phyloP scores from a whole-genome alignment of 2,888 invertebrate genomes.

The Phengaris alcon region DNA sequence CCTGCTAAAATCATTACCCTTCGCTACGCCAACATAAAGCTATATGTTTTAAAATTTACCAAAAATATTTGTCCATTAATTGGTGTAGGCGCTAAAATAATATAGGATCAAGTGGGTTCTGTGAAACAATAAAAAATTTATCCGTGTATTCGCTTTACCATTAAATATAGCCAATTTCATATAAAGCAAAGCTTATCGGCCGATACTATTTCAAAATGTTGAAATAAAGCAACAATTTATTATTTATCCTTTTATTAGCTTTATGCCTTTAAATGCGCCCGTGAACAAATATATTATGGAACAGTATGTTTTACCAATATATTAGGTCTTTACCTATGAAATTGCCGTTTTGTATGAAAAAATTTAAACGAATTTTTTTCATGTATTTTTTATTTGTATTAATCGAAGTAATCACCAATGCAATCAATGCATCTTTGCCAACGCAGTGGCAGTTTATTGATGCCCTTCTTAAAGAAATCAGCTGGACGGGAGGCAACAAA shows the following conservation, averaged over 20 bases:
- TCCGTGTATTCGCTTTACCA: not conserved
- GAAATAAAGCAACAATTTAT: not conserved
- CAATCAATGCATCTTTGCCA: too few species aligned
- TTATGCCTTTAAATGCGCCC: too few species aligned
- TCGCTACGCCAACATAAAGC: not conserved
- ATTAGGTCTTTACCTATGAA: too few species aligned
- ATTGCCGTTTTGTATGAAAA: too few species aligned
- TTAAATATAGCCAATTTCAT: slow-evolving; percentile 13
- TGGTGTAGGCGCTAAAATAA: slow-evolving; percentile 12
- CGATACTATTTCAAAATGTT: slow-evolving; percentile 15
- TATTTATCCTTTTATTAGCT: not conserved
- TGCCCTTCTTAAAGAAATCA: too few species aligned
- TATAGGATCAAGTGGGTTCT: not conserved
- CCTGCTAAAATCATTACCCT: too few species aligned
- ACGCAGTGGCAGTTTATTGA: too few species aligned
- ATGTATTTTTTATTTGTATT: too few species aligned
- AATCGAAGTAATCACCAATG: too few species aligned
- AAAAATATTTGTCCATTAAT: slow-evolving; percentile 1
- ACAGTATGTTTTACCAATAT: too few species aligned
- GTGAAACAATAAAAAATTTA: slow-evolving; percentile 1
- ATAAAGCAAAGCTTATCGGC: slow-evolving; percentile 14
- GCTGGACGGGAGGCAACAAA: too few species aligned
- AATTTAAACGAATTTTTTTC: too few species aligned
- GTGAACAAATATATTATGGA: not conserved
- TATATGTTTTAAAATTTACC: not conserved